Evolutionary conservation across 2,888 invertebrate genomes (phyloP), one percentile per base, ranked within the genome.

Genomic region (Calliscelio sp.): DNA sequence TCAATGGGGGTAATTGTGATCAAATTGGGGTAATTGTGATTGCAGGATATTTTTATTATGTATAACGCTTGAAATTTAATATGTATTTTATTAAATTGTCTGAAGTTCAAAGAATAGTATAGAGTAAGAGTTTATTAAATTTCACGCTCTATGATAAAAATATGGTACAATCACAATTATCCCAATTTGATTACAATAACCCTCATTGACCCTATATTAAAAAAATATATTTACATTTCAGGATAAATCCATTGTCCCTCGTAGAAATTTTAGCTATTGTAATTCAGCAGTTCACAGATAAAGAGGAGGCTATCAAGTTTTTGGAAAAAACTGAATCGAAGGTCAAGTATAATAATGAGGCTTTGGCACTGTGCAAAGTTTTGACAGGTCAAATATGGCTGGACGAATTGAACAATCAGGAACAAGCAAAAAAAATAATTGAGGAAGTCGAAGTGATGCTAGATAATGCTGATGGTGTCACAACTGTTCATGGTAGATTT

Each of bases 401-500:
- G 22, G 96, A 97, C 86, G 95, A 97, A 90, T 93, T 97, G 0
- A 96, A 97, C 66, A 96, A 97, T 91, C 94, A 97, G 86, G 96
- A 96, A 53, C 94, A 95, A 14, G 96, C 97, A 0, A 97, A 97
- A 94, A 96, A 96, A 91, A 96, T 98, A 53, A 97, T 99, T 49
- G 97, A 98, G 88, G 97, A 98, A 87, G 95, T 98, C 11, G 97
- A 98, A 89, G 95, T 95, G 24, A 95, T 97, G 16, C 93, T 99
- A 16, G 98, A 98, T 89, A 96, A 97, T 88, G 96, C 98, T 0
- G 98, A 99, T 91, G 98, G 98, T 25, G 96, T 99, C 2, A 98
- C 98, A 0, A 95, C 97, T 0, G 98, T 99, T 0, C 99, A 99
- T 91, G 98, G 98, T 25, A 95, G 98, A 90, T 99, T 98, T 93